These are phyloP conservation scores for Bombus waltoni DNA, from an alignment of 1,140 invertebrate species.

Conservation along the genomic window DNA sequence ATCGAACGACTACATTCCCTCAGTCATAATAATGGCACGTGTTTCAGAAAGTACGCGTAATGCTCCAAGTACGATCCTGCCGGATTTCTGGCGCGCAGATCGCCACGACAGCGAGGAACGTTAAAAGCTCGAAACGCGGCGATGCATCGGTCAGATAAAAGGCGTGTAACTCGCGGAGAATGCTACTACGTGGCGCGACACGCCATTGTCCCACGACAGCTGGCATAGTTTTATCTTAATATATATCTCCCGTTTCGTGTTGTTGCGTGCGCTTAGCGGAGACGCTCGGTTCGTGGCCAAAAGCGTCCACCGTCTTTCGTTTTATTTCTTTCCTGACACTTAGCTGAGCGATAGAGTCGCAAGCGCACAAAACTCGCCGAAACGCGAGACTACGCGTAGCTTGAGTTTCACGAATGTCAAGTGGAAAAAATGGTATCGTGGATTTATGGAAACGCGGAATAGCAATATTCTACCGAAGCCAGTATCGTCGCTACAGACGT, in stretches of 20 bases:
- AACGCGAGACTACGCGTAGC: neutral
- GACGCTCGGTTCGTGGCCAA: neutral
- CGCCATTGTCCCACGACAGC: conserved; percentile 9
- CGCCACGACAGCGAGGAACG: neutral
- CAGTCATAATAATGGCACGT: neutral
- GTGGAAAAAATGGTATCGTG: too few relatives aligned
- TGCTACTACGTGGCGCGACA: neutral
- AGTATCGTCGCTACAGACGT: neutral
- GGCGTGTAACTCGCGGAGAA: neutral
- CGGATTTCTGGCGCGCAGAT: neutral
- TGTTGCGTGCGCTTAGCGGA: neutral
- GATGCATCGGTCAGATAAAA: conserved; percentile 24
- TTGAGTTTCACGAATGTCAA: neutral
- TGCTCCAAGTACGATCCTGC: neutral
- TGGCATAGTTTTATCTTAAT: conserved; percentile 20
- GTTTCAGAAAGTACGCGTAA: neutral
- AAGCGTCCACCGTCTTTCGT: neutral
- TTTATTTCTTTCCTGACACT: neutral
- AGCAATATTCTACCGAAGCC: too few relatives aligned
- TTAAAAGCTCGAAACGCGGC: conserved; percentile 20
- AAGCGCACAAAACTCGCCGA: neutral
- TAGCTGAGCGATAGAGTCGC: neutral
- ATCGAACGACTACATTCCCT: neutral
- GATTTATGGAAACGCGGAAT: neutral
- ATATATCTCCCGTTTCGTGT: neutral